Base-by-base conservation (phyloP, 2,888 invertebrate species). In the Rotaria sp. region DNA sequence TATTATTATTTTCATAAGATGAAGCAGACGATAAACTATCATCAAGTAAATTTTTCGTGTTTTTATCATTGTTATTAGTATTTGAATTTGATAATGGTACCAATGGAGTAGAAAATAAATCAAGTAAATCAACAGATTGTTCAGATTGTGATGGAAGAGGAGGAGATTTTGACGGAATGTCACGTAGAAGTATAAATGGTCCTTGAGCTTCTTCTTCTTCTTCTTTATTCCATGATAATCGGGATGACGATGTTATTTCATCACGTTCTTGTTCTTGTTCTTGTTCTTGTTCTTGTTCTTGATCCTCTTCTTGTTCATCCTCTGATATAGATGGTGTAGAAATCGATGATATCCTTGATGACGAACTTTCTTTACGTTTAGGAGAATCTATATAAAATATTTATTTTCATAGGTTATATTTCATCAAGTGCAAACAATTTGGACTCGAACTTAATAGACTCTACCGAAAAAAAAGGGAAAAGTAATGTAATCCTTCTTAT, bases 281-380 rank as follows among this genome's bases (percentile, higher is more conserved):
- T 41, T 41, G 41, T 41, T 41, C 41, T 41, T 41, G 41, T 41
- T 41, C 41, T 41, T 41, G 41, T 41, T 41, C 41, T 8, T 41
- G 48, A 3, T 50, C 48, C 3, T 50, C 15, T 13, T 59, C 67
- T 4, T 45, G 80, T 13, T 80, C 45, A 80, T 80, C 26, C 45
- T 80, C 80, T 24, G 80, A 80, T 4, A 80, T 1, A 13, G 80
- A n/a, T 80, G 80, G 80, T 45, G 80, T 80, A 24, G 80, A 80
- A 80, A 80, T 80, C 26, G 80, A 80, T 45, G 80, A 80, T 10
- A n/a, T 11, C 4, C 24, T 21, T n/a, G 80, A 80, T 15, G 41
- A 41, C n/a, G 80, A 80, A 45, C 80, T 45, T 41, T 80, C 80
- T 3, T 26, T 30, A 5, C 10, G 45, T 80, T 80, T 26, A 10